Percentiles rank a stretch among this genome's conserved stretches.
Evolutionary conservation across 1,140 invertebrate genomes (phyloP).

Genomic region (Choristoneura fumiferana): DNA sequence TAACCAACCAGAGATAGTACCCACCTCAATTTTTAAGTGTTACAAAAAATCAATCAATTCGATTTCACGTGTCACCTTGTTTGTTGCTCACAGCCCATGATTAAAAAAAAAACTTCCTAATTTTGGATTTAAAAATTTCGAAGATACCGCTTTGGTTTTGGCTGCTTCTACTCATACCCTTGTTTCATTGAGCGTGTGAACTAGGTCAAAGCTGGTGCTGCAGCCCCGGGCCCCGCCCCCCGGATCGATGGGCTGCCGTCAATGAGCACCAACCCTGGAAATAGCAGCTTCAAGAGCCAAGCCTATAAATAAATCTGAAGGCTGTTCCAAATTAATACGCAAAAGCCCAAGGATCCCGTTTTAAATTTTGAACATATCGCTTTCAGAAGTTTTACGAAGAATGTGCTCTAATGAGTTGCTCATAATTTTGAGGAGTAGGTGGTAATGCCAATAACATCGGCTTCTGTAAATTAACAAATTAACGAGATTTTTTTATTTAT

Average conservation of each 20-base stretch:
- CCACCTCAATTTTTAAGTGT: too few species aligned
- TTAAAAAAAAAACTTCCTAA: too few species aligned
- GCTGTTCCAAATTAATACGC: background rate
- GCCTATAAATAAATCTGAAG: conserved; percentile 46
- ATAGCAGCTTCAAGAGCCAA: conserved; percentile 24
- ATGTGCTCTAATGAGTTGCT: too few species aligned
- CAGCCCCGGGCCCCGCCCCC: conserved; percentile 40
- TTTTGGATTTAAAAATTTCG: background rate
- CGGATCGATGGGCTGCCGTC: conserved; percentile 60
- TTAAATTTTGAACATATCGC: background rate
- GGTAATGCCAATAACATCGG: too few species aligned
- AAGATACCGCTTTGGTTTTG: conserved; percentile 23
- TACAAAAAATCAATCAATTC: too few species aligned
- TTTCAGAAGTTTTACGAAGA: too few species aligned
- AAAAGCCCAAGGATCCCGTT: background rate
- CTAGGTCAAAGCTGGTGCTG: conserved; percentile 54
- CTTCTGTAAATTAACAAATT: too few species aligned
- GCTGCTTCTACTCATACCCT: conserved; percentile 26
- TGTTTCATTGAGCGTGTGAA: conserved; percentile 64
- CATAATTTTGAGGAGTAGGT: too few species aligned
- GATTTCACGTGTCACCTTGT: too few species aligned
- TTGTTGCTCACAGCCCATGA: too few species aligned
- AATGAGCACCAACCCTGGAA: conserved; percentile 47
- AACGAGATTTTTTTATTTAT: too few species aligned
- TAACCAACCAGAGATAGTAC: too few species aligned